Evolutionary conservation across 2,113 vertebrate genomes (phyloP).

Genomic region (Lepus europaeus): DNA sequence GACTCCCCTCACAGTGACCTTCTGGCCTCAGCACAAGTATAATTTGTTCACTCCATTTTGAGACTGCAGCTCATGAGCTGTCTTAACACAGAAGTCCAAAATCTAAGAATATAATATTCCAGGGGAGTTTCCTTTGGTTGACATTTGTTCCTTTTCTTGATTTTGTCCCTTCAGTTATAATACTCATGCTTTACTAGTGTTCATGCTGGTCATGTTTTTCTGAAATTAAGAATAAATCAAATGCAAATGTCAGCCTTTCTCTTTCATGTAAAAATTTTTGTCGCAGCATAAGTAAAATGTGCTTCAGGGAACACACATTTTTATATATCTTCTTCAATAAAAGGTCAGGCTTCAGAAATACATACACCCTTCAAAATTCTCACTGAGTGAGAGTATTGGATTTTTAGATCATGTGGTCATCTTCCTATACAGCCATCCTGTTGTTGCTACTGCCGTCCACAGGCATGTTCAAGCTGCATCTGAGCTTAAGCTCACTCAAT

Average conservation of each 20-base stretch:
- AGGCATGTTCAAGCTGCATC: background rate
- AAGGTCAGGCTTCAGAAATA: background rate
- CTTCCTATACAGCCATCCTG: background rate
- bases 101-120: background rate
- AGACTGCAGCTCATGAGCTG: background rate
- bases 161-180: conserved; percentile 6
- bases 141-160: conserved; percentile 12
- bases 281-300: background rate
- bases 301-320: background rate
- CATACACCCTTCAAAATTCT: background rate
- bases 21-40: background rate
- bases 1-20: background rate
- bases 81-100: background rate
- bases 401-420: accelerated
- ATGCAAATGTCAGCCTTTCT: background rate
- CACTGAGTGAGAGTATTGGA: background rate
- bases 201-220: conserved; percentile 10
- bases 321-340: background rate
- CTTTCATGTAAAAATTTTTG: background rate
- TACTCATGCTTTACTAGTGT: background rate
- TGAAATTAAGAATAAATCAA: conserved; percentile 60
- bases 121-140: conserved; percentile 19
- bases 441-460: background rate
- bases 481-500: background rate
- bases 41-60: background rate